These are phyloP conservation scores for Morinoia aosen DNA, from an alignment of 2,888 invertebrate genomes.

Conservation along the genomic window DNA sequence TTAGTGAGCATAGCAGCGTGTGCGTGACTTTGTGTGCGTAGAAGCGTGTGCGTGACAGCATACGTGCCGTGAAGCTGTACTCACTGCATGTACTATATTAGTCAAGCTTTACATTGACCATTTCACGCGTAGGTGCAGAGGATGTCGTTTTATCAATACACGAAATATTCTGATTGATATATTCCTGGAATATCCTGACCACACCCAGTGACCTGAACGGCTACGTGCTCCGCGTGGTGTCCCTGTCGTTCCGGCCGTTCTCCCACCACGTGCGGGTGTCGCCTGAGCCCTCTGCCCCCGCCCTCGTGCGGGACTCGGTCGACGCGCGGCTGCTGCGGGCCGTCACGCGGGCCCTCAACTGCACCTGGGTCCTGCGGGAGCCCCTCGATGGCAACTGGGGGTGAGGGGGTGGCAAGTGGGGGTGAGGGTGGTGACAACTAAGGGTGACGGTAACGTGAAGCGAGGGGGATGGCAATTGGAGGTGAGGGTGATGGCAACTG, in stretches of 20 bases:
- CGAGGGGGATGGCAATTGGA: neutral
- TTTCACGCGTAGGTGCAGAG: no score
- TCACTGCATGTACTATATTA: no score
- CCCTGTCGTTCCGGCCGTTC: conserved; percentile 60
- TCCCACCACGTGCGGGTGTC: conserved; percentile 54
- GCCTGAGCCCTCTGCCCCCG: conserved; percentile 5
- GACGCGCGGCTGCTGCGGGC: conserved; percentile 59
- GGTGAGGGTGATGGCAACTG: no score
- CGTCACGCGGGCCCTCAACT: conserved; percentile 57
- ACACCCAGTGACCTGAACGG: conserved; percentile 56
- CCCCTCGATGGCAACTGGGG: conserved; percentile 63
- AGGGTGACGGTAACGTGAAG: neutral
- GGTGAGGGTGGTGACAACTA: neutral
- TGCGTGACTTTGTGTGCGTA: no score
- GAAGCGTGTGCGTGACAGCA: no score
- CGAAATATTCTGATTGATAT: no score
- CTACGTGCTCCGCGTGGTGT: conserved; percentile 55
- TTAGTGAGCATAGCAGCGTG: no score
- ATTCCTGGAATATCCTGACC: no score
- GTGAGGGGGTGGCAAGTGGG: conserved; percentile 41
- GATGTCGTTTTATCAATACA: neutral
- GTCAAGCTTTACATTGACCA: no score
- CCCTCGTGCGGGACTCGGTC: conserved; percentile 57
- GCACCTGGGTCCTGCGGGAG: conserved; percentile 58
- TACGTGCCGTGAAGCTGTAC: no score